Conservation (phyloP, 2,797 vertebrate genomes). For the Micrastur ruficollis region DNA sequence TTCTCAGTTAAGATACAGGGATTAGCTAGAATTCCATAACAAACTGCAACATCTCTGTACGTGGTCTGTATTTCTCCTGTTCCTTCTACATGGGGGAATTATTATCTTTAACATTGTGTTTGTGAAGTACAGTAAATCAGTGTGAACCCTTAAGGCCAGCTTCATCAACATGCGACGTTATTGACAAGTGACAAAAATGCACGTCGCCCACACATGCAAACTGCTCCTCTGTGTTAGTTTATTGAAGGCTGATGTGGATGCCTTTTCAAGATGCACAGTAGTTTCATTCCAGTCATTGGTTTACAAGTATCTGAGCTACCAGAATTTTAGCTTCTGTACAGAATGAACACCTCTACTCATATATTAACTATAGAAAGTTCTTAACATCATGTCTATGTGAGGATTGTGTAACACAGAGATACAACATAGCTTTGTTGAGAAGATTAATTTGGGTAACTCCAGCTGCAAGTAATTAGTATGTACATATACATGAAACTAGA, state of each 20-base stretch:
- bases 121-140: neutral
- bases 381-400: rapidly evolving
- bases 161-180: neutral
- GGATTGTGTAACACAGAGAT: neutral
- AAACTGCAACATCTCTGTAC: neutral
- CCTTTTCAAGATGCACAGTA: neutral
- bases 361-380: neutral
- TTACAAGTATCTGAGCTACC: neutral
- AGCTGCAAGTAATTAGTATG: neutral
- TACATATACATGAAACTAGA: neutral
- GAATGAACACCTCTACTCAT: neutral
- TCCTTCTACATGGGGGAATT: neutral
- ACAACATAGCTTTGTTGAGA: rapidly evolving
- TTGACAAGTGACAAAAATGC: rapidly evolving
- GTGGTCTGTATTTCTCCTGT: neutral
- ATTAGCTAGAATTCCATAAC: neutral
- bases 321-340: neutral
- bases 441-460: neutral
- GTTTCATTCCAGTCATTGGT: neutral
- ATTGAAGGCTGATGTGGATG: neutral
- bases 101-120: rapidly evolving
- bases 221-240: neutral
- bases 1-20: neutral
- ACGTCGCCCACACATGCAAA: rapidly evolving
- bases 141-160: neutral